Evolutionary conservation across 1,140 invertebrate species (phyloP).

Genomic region (Halyomorpha halys): DNA sequence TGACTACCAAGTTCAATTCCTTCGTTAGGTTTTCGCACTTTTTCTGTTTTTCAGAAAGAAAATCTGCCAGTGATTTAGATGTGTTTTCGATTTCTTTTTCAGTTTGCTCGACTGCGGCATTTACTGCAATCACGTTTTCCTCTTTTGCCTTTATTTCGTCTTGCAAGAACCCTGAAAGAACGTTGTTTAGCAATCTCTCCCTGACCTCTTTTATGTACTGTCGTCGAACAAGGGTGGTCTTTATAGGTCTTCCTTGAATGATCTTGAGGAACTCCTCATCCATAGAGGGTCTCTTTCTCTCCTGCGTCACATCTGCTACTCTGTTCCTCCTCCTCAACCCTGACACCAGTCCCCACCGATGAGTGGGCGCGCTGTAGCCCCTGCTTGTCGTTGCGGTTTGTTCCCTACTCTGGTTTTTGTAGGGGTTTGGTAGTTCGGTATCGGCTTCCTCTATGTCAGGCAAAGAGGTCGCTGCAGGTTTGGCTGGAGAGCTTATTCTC

Average conservation of each 20-base stretch:
- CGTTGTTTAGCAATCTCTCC: background rate
- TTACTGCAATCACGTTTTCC: background rate
- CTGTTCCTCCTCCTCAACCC: background rate
- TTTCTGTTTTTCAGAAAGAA: background rate
- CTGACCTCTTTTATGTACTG: constrained; percentile 7
- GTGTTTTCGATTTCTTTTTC: constrained; percentile 6
- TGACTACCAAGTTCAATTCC: background rate
- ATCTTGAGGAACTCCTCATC: background rate
- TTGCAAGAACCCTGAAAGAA: background rate
- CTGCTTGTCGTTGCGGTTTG: background rate
- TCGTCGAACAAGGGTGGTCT: no score
- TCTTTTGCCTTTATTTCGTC: constrained; percentile 2
- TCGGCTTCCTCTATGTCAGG: no score
- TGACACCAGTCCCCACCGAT: background rate
- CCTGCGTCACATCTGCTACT: background rate
- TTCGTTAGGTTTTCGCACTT: background rate
- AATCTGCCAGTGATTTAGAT: background rate
- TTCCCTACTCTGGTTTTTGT: background rate
- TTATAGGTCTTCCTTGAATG: background rate
- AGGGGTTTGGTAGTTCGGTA: background rate
- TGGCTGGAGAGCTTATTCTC: no score
- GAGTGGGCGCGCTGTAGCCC: background rate
- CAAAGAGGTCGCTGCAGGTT: no score
- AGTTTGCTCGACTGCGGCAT: background rate
- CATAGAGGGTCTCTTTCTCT: background rate